Evolutionary conservation across 1,140 invertebrate species (phyloP), one percentile per base, ranked within the genome.

Genomic region (Heliothis subflexa): DNA sequence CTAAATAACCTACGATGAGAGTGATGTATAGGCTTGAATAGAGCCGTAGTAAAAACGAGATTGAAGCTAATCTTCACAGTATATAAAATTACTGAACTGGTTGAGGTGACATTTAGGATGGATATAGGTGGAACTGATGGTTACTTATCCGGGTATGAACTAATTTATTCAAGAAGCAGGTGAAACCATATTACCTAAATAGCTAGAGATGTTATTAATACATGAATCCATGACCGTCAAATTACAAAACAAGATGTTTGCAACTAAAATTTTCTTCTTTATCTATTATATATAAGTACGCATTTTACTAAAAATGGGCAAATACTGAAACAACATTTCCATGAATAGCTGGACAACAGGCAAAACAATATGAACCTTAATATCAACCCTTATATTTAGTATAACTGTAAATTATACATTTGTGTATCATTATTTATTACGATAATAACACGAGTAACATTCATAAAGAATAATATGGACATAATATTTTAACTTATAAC

Each of bases 401-500:
- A 62, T 64, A 75, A 64, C 57, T 64, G 73, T 64, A 75, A 64
- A 75, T 52, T 75, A 62, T 64, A 75, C 73, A 64, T 75, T 75
- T 75, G 73, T 75, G 73, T 75, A 64, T 75, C 61, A 76, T 86
- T 88, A 88, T 88, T 89, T 87, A 87, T 86, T 85, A 83, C 80
- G 80, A 70, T 89, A 88, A 87, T 86, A 89, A 88, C 80, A 81
- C 71, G 82, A 84, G 83, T 83, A 86, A 82, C 85, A 75, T 55
- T 57, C 45, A 86, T 84, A 86, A 83, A 81, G 80, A 84, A 82
- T 81, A 86, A 86, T 87, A 87, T 85, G 79, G 73, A 81, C 78
- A 81, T 86, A 85, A 86, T 86, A 88, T 88, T 88, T 87, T 88
- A 84, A 89, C 75, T 81, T 86, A 86, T 85, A 86, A 87, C 84